These are phyloP conservation scores for Apeira syringaria DNA, from an alignment of 2,888 invertebrate genomes.

Conservation along the genomic window DNA sequence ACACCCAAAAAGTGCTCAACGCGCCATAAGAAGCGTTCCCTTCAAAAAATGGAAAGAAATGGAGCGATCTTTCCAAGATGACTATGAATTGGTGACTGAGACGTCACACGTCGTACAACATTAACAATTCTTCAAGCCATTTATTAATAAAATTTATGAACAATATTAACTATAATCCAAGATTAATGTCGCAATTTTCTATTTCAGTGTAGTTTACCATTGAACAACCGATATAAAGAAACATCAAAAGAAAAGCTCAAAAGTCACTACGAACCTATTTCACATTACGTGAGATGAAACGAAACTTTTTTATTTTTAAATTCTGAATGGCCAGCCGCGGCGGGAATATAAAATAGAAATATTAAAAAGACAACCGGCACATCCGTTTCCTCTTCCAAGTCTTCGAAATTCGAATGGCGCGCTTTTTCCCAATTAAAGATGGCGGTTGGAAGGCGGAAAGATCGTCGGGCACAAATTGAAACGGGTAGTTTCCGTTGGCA, in stretches of 20 bases:
- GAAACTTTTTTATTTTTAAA: constrained; percentile 68
- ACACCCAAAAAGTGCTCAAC: no score
- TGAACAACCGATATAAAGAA: constrained; percentile 41
- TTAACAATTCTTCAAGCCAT: constrained; percentile 1
- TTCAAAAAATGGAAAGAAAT: no score
- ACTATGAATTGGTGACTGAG: not conserved
- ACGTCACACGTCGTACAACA: constrained; percentile 1
- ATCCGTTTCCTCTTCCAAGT: constrained; percentile 73
- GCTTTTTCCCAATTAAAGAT: constrained; percentile 51
- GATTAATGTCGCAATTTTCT: constrained; percentile 23
- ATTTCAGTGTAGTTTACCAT: constrained; percentile 30
- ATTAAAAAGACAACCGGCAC: constrained; percentile 72
- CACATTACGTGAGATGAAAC: constrained; percentile 65
- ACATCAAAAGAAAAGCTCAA: constrained; percentile 59
- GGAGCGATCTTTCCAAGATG: no score
- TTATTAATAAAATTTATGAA: constrained; percentile 9
- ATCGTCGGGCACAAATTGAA: constrained; percentile 45
- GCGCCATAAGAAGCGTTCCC: no score
- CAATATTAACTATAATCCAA: constrained; percentile 3
- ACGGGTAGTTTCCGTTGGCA: constrained; percentile 74
- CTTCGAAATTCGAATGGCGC: constrained; percentile 52
- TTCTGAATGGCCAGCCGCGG: constrained; percentile 57
- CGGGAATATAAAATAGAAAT: constrained; percentile 70
- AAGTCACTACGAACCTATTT: constrained; percentile 50
- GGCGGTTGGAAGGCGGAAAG: constrained; percentile 47